Evolutionary conservation across 2,797 vertebrate genomes (phyloP).

Genomic region (Characodon lateralis): DNA sequence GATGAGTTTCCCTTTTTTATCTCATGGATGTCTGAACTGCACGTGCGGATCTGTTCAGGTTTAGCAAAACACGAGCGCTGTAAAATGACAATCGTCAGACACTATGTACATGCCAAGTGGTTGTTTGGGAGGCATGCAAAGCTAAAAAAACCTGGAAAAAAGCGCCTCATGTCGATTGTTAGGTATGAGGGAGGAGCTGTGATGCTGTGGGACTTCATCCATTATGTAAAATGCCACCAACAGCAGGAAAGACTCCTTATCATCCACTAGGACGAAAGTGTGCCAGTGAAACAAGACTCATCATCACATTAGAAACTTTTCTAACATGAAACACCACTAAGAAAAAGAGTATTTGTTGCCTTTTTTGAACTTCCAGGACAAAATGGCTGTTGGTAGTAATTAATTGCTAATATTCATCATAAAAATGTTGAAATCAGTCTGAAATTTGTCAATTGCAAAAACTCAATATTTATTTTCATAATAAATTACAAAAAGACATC

Average conservation of each 20-base stretch:
- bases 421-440: neutral
- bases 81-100: neutral
- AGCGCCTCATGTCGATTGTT: too few relatives aligned
- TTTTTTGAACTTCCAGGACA: neutral
- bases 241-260: neutral
- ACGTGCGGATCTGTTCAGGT: too few relatives aligned
- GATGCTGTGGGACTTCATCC: too few relatives aligned
- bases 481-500: slow-evolving; percentile 8
- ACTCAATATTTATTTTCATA: slow-evolving; percentile 1
- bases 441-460: slow-evolving; percentile 10
- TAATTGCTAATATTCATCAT: neutral
- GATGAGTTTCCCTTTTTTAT: neutral
- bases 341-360: neutral
- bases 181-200: too few relatives aligned
- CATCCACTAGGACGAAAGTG: neutral
- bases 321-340: neutral
- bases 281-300: neutral
- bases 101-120: neutral
- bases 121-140: neutral
- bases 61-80: too few relatives aligned
- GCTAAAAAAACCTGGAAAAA: too few relatives aligned
- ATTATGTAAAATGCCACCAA: neutral
- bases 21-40: too few relatives aligned
- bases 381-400: neutral
- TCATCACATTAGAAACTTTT: neutral